These are phyloP conservation scores for Agrochola lychnidis DNA, from an alignment of 2,888 invertebrate genomes.

Conservation along the genomic window DNA sequence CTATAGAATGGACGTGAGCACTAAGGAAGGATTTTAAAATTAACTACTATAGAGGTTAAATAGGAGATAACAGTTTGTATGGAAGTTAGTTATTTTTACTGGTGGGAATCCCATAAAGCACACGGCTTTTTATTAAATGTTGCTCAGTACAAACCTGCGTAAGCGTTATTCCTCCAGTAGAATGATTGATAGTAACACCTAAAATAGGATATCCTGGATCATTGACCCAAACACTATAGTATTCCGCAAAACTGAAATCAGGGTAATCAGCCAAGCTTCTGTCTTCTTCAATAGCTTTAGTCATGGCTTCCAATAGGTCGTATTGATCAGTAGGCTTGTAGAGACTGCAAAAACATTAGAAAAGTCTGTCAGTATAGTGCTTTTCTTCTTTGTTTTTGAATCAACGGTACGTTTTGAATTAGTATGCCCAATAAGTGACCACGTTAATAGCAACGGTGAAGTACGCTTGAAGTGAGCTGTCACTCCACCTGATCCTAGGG, in stretches of 20 bases:
- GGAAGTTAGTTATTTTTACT: not conserved
- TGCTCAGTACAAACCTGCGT: slow-evolving; percentile 77
- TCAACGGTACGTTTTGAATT: no score
- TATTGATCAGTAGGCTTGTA: slow-evolving; percentile 86
- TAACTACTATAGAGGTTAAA: not conserved
- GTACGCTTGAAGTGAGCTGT: no score
- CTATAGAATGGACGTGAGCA: not conserved
- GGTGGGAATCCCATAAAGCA: not conserved
- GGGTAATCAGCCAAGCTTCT: slow-evolving; percentile 75
- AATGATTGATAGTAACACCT: slow-evolving; percentile 85
- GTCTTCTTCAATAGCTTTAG: slow-evolving; percentile 78
- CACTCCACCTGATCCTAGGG: no score
- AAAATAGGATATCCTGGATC: slow-evolving; percentile 92
- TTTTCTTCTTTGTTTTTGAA: not conserved
- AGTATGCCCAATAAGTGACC: not conserved
- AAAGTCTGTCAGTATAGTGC: not conserved
- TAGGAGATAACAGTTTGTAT: not conserved
- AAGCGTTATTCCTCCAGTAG: slow-evolving; percentile 76
- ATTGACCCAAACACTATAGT: slow-evolving; percentile 92
- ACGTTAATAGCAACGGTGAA: not conserved
- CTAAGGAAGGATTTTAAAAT: not conserved
- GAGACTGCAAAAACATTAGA: slow-evolving; percentile 69
- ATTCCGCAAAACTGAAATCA: slow-evolving; percentile 82
- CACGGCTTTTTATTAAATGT: not conserved
- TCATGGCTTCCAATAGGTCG: slow-evolving; percentile 87